Conservation (phyloP, 1,140 invertebrate species). For the Micrasema minimum region DNA sequence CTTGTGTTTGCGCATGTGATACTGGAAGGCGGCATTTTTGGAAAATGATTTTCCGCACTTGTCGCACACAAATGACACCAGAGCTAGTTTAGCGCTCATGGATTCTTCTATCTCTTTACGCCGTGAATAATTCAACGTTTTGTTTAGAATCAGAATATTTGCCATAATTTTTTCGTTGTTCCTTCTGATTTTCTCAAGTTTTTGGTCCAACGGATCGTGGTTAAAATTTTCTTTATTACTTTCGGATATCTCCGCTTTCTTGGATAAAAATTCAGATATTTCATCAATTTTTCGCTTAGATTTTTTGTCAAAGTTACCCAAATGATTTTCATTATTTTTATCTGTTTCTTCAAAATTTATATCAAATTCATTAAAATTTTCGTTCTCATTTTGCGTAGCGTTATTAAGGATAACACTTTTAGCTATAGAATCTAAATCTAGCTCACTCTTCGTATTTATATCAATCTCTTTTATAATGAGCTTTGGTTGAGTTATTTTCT, state of each 20-base stretch:
- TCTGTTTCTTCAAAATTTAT: background rate
- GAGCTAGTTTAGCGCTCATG: constrained; percentile 9
- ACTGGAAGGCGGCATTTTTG: constrained; percentile 58
- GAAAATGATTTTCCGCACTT: constrained; percentile 57
- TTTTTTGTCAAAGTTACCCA: constrained; percentile 20
- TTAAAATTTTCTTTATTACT: constrained; percentile 1
- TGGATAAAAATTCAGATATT: constrained; percentile 42
- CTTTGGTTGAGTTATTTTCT: constrained; percentile 57
- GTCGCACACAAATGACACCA: constrained; percentile 21
- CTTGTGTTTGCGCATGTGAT: constrained; percentile 60
- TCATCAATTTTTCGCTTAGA: constrained; percentile 39
- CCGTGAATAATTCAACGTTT: constrained; percentile 60
- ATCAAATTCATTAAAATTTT: background rate
- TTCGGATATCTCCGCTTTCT: constrained; percentile 20
- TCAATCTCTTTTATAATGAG: constrained; percentile 59
- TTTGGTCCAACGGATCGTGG: constrained; percentile 59
- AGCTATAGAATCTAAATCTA: constrained; percentile 58
- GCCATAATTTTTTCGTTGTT: constrained; percentile 64
- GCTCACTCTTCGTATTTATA: constrained; percentile 54
- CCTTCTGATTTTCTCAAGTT: constrained; percentile 62
- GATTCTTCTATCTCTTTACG: constrained; percentile 58
- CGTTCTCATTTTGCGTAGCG: background rate
- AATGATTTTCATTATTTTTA: background rate
- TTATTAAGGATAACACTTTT: constrained; percentile 5
- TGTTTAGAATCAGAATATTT: constrained; percentile 63